phyloP scores from a whole-genome alignment of 2,888 invertebrate species.

The Macrosiphum euphorbiae region DNA sequence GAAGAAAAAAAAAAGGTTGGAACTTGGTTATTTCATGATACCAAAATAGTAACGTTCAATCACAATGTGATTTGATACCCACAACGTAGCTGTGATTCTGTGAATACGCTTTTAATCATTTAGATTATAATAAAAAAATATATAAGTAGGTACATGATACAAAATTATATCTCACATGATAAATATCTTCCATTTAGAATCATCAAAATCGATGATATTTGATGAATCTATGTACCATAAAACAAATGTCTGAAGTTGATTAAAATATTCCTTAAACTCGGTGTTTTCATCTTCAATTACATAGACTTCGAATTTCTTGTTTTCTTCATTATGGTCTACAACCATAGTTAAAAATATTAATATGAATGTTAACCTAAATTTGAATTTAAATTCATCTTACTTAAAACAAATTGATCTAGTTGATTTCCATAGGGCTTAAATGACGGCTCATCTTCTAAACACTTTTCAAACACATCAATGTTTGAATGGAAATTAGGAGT shows the following conservation, averaged over 20 bases:
- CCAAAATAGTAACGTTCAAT: too few relatives aligned
- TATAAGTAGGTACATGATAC: neutral
- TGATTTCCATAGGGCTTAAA: conserved; percentile 85
- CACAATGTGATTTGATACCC: too few relatives aligned
- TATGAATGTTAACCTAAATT: neutral
- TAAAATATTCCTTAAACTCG: conserved; percentile 84
- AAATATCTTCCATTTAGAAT: conserved; percentile 92
- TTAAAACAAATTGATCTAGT: conserved; percentile 71
- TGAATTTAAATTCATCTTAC: conserved; percentile 22
- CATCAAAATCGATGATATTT: conserved; percentile 92
- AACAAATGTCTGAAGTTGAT: conserved; percentile 89
- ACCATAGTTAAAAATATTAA: neutral
- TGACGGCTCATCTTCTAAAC: conserved; percentile 79
- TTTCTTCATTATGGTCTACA: conserved; percentile 63
- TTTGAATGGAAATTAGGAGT: conserved; percentile 80
- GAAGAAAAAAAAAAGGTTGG: too few relatives aligned
- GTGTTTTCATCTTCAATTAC: conserved; percentile 80
- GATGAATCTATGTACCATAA: conserved; percentile 98
- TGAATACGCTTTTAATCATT: too few relatives aligned
- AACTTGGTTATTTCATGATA: too few relatives aligned
- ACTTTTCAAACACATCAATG: conserved; percentile 79
- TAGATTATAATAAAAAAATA: neutral
- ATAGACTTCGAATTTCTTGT: conserved; percentile 82
- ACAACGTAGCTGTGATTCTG: too few relatives aligned
- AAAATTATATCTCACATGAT: conserved; percentile 76